Evolutionary conservation across 2,113 vertebrate species (phyloP), one percentile per base, ranked within the genome.

Genomic region (Oreochromis aureus): DNA sequence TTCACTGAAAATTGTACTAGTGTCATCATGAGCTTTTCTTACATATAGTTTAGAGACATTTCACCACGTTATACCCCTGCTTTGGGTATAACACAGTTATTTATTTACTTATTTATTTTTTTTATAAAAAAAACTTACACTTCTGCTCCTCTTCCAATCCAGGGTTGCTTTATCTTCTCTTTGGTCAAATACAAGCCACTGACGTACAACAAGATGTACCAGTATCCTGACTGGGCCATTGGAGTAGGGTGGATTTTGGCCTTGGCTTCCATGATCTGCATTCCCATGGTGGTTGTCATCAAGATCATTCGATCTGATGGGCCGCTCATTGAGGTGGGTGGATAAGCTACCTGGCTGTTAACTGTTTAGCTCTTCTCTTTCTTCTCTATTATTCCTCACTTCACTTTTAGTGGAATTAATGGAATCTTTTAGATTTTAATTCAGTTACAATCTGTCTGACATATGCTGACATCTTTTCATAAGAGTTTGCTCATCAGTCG

Each of bases 111-210:
- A 3, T 48, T 66, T 71, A 11, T 36, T 36, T 36, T 27, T 27
- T 27, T 27, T 27, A 27, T 27, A 27, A 3, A 36, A 66, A 66
- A 66, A 36, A 12, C 18, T 54, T n/a, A 54, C 10, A 6, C 54
- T 10, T 15, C 3, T 78, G 10, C 16, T 78, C 53, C 2, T 83
- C 11, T 44, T 89, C 90, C 80, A 18, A 63, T 76, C 18, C 96
- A 99, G 99, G 96, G 97, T 93, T 99, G 98, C 95, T 99, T 99
- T 81, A 83, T 99, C 94, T 99, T 99, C 96, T 99, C 98, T 83
- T 96, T 99, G 92, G 98, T 97, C 95, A 99, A 98, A 96, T 99
- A 99, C 83, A 97, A 97, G 84, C 98, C 98, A 84, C 92, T 99
- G 97, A 99, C 97, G 86, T 99, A 99, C 97, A 99, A 99, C 96